Base-by-base conservation (phyloP, 2,888 invertebrate genomes). In the Girardia tigrina region DNA sequence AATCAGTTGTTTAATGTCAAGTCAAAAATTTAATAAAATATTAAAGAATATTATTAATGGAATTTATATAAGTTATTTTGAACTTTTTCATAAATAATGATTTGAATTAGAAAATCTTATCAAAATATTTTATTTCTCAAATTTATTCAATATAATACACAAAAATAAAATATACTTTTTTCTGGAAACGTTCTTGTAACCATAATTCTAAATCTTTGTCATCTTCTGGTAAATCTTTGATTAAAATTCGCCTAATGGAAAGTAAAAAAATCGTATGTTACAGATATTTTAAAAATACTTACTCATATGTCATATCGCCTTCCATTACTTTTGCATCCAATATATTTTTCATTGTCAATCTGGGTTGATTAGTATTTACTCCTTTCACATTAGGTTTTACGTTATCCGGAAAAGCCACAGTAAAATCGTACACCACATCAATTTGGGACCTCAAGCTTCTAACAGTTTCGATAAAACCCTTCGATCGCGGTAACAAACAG, bases 401-500 rank as follows among this genome's bases (percentile, higher is more conserved):
- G 20, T 80, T 79, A 29, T 80, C 79, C 36, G 81, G 80, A 78
- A 86, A 84, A 1, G 81, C 85, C 23, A 86, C 81, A 2, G 84
- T 84, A 70, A 91, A 89, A 81, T 94, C 91, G 82, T 92, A 91
- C 78, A 94, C 88, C 70, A 70, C 56, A n/a, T 27, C 36, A 16
- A 77, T 76, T 20, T 42, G 26, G 28, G 82, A 90, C 81, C 89
- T 88, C 83, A 94, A 88, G 79, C 90, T 88, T 75, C 90, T 89
- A 80, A 93, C 86, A 82, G 92, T 92, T 74, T 91, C 89, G 0
- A 89, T 89, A 82, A 95, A 95, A 0, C 95, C 95, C 85, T 90
- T 90, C n/a, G 94, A 91, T 78, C 94, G 88, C n/a, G 95, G 94
- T 28, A 91, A 89, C 72, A 95, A 87, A 82, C 94, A 93, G 82